Evolutionary conservation across 1,140 invertebrate genomes (phyloP), one percentile per base, ranked within the genome.

Genomic region (Philopotamus ludificatus): DNA sequence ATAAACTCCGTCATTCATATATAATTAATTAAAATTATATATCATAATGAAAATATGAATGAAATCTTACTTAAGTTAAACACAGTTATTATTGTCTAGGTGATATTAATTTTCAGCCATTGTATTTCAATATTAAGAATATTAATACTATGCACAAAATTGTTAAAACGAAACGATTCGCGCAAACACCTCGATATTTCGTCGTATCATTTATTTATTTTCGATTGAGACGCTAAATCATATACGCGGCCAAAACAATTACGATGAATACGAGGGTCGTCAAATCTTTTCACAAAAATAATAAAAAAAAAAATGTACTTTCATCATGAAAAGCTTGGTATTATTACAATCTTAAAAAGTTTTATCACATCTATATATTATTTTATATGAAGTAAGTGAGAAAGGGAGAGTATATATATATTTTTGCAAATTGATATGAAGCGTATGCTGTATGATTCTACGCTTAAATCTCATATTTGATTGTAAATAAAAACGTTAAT

Each of bases 31-130:
- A 47, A 34, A 34, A 34, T 34, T 34, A 34, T 7, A 34, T 34
- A 7, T 34, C 12, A 34, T 7, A 34, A 4, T 12, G 28, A 34
- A n/a, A n/a, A n/a, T n/a, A n/a, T n/a, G n/a, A n/a, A n/a, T n/a
- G n/a, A 57, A 55, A 44, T 18, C 57, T 60, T 60, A 60, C 44
- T 47, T n/a, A n/a, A 47, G 20, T 60, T 47, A 60, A n/a, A 57
- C n/a, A 45, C 22, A 23, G 20, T 60, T 2, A 47, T 60, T 60
- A 60, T 60, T 60, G 57, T 60, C 57, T 60, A 60, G n/a, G 34
- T 60, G 26, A 60, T 60, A 60, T 60, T 60, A 60, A 15, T 8
- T 60, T 42, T 47, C 18, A 21, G 15, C 18, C 15, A 50, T 50
- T 50, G 18, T 50, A 44, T 12, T 44, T 15, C 20, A 15, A 44